Conservation (phyloP, 1,140 invertebrate genomes). For the Drosophila ambigua region DNA sequence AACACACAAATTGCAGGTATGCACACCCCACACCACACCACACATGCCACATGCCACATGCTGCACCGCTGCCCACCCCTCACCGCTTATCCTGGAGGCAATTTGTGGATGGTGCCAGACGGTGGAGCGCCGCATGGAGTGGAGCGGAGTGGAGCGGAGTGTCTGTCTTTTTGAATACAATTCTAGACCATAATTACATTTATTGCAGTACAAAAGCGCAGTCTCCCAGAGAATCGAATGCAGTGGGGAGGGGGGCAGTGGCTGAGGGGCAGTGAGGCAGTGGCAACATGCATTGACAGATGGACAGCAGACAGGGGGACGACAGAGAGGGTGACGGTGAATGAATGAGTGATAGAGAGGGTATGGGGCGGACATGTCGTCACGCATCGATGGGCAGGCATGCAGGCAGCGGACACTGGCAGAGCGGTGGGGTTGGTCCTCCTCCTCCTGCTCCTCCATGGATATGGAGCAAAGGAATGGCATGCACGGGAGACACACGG, state of each 20-base stretch:
- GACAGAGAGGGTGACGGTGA: slow-evolving; percentile 5
- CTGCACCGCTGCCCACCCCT: slow-evolving; percentile 19
- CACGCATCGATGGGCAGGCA: slow-evolving; percentile 77
- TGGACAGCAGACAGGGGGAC: slow-evolving; percentile 26
- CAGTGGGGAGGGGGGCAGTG: slow-evolving; percentile 5
- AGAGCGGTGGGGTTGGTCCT: slow-evolving; percentile 19
- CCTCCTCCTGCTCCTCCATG: slow-evolving; percentile 11
- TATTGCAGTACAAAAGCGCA: slow-evolving; percentile 70
- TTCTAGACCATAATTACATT: slow-evolving; percentile 75
- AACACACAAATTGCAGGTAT: slow-evolving; percentile 39
- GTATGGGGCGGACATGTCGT: slow-evolving; percentile 67
- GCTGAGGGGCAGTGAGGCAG: slow-evolving; percentile 24
- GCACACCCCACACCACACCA: not conserved
- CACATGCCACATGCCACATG: slow-evolving; percentile 27
- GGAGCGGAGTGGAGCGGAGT: too few species aligned
- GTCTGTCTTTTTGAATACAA: slow-evolving; percentile 61
- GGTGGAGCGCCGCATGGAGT: too few species aligned
- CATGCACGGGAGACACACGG: slow-evolving; percentile 1
- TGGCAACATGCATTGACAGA: slow-evolving; percentile 51
- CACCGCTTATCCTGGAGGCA: slow-evolving; percentile 11
- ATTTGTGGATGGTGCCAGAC: slow-evolving; percentile 7
- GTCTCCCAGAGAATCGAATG: slow-evolving; percentile 1
- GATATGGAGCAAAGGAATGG: slow-evolving; percentile 58
- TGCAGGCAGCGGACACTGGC: slow-evolving; percentile 29
- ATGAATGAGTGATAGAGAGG: slow-evolving; percentile 10